Evolutionary conservation across 2,113 vertebrate species (phyloP).

Genomic region (Girardinichthys multiradiatus): DNA sequence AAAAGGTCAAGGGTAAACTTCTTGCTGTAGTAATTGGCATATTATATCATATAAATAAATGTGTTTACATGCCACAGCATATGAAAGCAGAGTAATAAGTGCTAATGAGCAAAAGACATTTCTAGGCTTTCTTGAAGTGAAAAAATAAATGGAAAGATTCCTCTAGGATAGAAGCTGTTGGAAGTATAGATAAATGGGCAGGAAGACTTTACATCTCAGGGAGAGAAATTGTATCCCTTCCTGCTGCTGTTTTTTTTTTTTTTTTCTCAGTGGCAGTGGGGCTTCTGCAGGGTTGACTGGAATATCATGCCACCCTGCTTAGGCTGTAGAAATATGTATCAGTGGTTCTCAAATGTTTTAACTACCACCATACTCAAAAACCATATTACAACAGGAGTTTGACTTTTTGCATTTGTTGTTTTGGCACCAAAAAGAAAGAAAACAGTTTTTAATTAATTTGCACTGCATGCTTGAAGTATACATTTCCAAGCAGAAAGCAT

Average conservation of each 20-base stretch:
- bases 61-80: not conserved
- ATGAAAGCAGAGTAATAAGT: not conserved
- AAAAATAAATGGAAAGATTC: conserved; percentile 8
- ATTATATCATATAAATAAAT: not conserved
- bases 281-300: not conserved
- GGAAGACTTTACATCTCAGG: conserved; percentile 4
- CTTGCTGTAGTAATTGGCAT: not conserved
- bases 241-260: not conserved
- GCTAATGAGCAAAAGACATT: not conserved
- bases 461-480: too few relatives aligned
- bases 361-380: too few relatives aligned
- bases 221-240: not conserved
- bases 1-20: not conserved
- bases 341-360: too few relatives aligned
- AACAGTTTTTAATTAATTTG: too few relatives aligned
- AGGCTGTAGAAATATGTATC: too few relatives aligned
- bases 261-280: not conserved
- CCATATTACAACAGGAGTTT: too few relatives aligned
- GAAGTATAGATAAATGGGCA: conserved; percentile 3
- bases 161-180: not conserved
- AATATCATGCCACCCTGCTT: too few relatives aligned
- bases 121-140: not conserved
- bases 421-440: not conserved
- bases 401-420: not conserved
- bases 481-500: too few relatives aligned